Evolutionary conservation across 2,888 invertebrate genomes (phyloP).

Genomic region (Agrochola litura): DNA sequence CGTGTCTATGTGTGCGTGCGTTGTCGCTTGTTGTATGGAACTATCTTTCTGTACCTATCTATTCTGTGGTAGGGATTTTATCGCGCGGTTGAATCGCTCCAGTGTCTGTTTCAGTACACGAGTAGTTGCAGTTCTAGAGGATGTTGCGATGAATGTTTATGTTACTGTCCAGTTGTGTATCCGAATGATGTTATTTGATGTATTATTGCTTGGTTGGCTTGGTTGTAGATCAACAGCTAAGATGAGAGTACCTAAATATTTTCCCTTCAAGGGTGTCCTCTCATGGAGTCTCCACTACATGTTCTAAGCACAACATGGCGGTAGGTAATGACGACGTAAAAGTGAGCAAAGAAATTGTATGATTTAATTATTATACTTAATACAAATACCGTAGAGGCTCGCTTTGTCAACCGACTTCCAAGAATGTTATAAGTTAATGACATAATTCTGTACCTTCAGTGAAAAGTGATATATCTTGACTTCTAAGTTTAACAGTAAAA

Average conservation of each 20-base stretch:
- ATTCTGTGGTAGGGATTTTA: neutral
- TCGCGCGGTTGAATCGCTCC: neutral
- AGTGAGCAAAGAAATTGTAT: neutral
- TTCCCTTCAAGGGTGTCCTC: neutral
- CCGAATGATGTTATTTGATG: neutral
- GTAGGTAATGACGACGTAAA: neutral
- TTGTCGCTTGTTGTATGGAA: neutral
- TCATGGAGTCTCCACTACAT: neutral
- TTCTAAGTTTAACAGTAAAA: no score
- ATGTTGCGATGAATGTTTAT: neutral
- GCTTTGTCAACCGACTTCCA: no score
- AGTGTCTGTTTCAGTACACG: slow-evolving; percentile 3
- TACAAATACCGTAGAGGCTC: neutral
- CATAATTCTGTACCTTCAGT: no score
- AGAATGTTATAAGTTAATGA: no score
- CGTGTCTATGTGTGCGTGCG: neutral
- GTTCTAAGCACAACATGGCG: neutral
- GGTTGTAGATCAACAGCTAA: neutral
- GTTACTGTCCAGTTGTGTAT: neutral
- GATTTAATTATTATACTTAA: neutral
- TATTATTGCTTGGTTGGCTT: neutral
- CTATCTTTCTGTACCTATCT: neutral
- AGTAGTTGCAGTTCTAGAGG: neutral
- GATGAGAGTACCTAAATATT: neutral
- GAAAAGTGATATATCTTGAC: no score